These are phyloP conservation scores for Crioceris asparagi DNA, from an alignment of 2,888 invertebrate species.

Conservation along the genomic window DNA sequence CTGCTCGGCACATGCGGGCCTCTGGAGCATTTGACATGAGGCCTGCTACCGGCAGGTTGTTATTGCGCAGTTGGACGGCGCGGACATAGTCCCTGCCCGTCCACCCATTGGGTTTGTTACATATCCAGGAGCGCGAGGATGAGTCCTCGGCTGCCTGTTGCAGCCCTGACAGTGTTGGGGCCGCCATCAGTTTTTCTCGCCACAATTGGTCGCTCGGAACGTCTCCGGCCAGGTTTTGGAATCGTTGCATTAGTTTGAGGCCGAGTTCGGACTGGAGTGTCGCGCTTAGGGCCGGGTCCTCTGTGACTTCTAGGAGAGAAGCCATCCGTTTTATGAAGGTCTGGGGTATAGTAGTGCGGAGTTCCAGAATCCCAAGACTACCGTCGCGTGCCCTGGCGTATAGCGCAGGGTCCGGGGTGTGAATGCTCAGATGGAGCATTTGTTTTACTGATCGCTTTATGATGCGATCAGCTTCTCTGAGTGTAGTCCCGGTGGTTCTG, in stretches of 20 bases:
- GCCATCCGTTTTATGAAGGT: slow-evolving; percentile 9
- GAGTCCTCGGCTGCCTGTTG: not conserved
- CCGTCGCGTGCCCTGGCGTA: slow-evolving; percentile 21
- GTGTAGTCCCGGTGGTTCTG: slow-evolving; percentile 10
- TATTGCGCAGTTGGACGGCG: slow-evolving; percentile 12
- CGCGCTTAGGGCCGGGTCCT: slow-evolving; percentile 8
- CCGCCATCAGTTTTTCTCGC: not conserved
- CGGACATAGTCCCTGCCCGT: too few relatives aligned
- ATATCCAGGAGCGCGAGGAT: slow-evolving; percentile 7
- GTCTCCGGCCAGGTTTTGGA: slow-evolving; percentile 8
- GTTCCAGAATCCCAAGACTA: slow-evolving; percentile 21
- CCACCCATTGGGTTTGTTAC: slow-evolving; percentile 6
- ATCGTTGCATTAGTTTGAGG: not conserved
- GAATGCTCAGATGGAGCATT: slow-evolving; percentile 42
- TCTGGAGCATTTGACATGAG: slow-evolving; percentile 7
- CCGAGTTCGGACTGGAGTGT: slow-evolving; percentile 8
- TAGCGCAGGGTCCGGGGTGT: slow-evolving; percentile 25
- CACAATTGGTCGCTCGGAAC: slow-evolving; percentile 3
- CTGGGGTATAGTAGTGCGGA: slow-evolving; percentile 8
- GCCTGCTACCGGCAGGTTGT: slow-evolving; percentile 11
- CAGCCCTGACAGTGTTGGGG: not conserved
- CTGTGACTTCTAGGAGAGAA: not conserved
- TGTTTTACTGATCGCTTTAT: slow-evolving; percentile 11
- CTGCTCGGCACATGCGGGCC: slow-evolving; percentile 2
- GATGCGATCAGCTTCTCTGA: slow-evolving; percentile 8